phyloP scores from a whole-genome alignment of 2,797 vertebrate species.

The Avahi laniger region DNA sequence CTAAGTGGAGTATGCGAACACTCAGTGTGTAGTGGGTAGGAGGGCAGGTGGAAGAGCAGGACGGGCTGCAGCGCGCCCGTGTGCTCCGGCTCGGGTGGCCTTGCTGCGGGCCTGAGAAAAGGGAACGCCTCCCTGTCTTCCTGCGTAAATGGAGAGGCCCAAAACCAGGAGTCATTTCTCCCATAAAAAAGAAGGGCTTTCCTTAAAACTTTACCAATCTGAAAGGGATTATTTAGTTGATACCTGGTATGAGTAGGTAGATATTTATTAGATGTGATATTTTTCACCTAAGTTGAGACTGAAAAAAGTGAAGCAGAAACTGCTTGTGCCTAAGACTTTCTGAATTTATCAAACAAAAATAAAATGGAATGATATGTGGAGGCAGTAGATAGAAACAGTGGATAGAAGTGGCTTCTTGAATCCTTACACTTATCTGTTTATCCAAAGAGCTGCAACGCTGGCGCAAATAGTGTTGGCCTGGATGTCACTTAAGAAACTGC shows the following conservation, averaged over 20 bases:
- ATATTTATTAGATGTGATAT: neutral
- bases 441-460: slow-evolving; percentile 79
- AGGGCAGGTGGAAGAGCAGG: too few relatives aligned
- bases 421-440: slow-evolving; percentile 37
- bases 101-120: rapidly evolving
- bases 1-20: neutral
- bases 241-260: too few relatives aligned
- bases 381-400: neutral
- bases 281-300: neutral
- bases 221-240: neutral
- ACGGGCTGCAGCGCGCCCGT: neutral
- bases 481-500: neutral
- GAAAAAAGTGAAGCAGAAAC: neutral
- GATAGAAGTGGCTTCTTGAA: neutral
- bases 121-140: neutral
- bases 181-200: too few relatives aligned
- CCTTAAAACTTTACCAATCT: neutral
- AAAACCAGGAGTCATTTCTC: neutral
- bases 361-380: neutral
- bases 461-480: slow-evolving; percentile 73
- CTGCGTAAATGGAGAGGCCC: neutral
- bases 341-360: neutral
- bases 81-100: rapidly evolving
- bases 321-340: neutral
- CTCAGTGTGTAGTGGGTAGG: neutral